phyloP scores from a whole-genome alignment of 2,888 invertebrate genomes.

The Linnaemya vulpina region DNA sequence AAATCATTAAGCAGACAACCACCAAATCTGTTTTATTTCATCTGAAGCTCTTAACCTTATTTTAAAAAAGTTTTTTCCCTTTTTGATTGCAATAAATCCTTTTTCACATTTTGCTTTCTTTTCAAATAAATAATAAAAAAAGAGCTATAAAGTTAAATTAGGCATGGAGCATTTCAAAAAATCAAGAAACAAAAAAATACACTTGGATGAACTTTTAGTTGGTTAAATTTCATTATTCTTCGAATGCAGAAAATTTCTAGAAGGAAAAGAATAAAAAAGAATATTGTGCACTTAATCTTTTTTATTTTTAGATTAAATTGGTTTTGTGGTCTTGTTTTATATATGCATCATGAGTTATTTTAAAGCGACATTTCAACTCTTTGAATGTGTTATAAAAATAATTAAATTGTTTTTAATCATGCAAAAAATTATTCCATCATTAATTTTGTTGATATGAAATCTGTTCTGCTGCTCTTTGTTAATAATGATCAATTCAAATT shows the following conservation, averaged over 20 bases:
- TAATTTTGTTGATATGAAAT: slow-evolving; percentile 32
- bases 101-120: background rate
- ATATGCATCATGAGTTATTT: slow-evolving; percentile 7
- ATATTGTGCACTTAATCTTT: too few species aligned
- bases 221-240: background rate
- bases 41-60: slow-evolving; percentile 22
- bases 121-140: background rate
- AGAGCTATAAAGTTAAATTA: background rate
- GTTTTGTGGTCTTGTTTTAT: slow-evolving; percentile 25
- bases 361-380: slow-evolving; percentile 12
- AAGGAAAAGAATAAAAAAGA: background rate
- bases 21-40: slow-evolving; percentile 28
- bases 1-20: slow-evolving; percentile 30
- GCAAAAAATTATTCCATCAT: slow-evolving; percentile 7
- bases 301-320: slow-evolving; percentile 5
- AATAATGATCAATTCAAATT: slow-evolving; percentile 13
- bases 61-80: slow-evolving; percentile 5
- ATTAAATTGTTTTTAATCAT: slow-evolving; percentile 29
- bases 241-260: background rate
- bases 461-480: slow-evolving; percentile 1
- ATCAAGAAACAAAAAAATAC: background rate
- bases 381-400: slow-evolving; percentile 13
- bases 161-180: background rate
- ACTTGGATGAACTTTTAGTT: background rate
- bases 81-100: background rate